Percentiles rank a stretch among this genome's conserved stretches.
Evolutionary conservation across 2,797 vertebrate genomes (phyloP).

Genomic region (Phoeniculus purpureus): DNA sequence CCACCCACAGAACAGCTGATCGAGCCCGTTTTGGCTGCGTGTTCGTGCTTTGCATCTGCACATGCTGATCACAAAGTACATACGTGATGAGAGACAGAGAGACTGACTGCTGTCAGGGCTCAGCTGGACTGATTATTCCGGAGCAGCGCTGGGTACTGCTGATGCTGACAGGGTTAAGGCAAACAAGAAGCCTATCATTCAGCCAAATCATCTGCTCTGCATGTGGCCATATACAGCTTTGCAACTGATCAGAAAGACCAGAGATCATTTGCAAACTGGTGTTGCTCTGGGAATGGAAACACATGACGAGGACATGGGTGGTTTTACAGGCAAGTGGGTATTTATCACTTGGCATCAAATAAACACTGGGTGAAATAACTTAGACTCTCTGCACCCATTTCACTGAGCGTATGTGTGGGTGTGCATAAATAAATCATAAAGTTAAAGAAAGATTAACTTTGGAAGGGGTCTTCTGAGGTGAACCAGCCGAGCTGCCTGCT

Average conservation of each 20-base stretch:
- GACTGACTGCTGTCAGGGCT: not conserved
- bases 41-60: accelerated
- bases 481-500: slow-evolving; percentile 8
- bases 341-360: slow-evolving; percentile 7
- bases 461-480: not conserved
- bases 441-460: slow-evolving; percentile 22
- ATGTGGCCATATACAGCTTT: not conserved
- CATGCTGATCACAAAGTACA: not conserved
- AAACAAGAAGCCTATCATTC: not conserved
- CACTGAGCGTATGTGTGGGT: not conserved
- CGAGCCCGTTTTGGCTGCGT: not conserved
- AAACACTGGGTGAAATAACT: not conserved
- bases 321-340: not conserved
- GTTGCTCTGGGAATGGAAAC: not conserved
- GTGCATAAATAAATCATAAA: slow-evolving; percentile 39
- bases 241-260: not conserved
- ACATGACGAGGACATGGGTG: not conserved
- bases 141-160: not conserved
- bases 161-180: not conserved
- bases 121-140: not conserved
- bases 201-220: not conserved
- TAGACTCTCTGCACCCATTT: not conserved
- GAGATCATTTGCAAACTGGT: not conserved
- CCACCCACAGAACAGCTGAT: not conserved
- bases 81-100: not conserved